A percentile compares a stretch with the other conserved stretches of the same genome.
phyloP scores from a whole-genome alignment of 2,888 invertebrate species.

The Chrysomela aeneicollis region DNA sequence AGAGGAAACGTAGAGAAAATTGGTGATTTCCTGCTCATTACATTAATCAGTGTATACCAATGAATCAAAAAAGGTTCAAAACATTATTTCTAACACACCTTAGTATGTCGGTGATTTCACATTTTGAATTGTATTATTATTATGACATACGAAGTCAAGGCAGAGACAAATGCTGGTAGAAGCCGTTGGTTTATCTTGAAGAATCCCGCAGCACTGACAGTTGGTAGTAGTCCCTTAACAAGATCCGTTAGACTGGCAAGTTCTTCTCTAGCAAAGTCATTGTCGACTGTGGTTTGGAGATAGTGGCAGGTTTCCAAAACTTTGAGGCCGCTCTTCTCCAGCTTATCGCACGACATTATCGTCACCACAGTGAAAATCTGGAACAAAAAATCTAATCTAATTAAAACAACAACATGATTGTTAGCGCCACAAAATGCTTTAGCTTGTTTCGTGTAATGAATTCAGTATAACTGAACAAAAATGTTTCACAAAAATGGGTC shows the following conservation, averaged over 20 bases:
- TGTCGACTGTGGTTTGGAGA: slow-evolving; percentile 22
- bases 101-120: not conserved
- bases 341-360: slow-evolving; percentile 22
- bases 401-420: too few relatives aligned
- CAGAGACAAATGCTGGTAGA: slow-evolving; percentile 26
- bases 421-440: too few relatives aligned
- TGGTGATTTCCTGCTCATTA: too few relatives aligned
- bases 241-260: slow-evolving; percentile 18
- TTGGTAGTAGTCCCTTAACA: slow-evolving; percentile 24
- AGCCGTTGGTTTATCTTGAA: slow-evolving; percentile 26
- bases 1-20: too few relatives aligned
- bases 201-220: slow-evolving; percentile 28
- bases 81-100: too few relatives aligned
- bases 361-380: slow-evolving; percentile 14
- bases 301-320: slow-evolving; percentile 23
- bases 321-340: slow-evolving; percentile 22
- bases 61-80: too few relatives aligned
- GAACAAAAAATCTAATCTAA: not conserved
- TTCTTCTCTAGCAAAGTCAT: slow-evolving; percentile 14
- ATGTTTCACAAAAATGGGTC: too few relatives aligned
- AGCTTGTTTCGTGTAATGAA: too few relatives aligned
- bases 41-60: too few relatives aligned
- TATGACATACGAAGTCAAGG: slow-evolving; percentile 29
- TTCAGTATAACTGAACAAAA: too few relatives aligned
- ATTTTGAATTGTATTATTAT: slow-evolving; percentile 29